These are phyloP conservation scores for Xerus inauris DNA, from an alignment of 2,113 vertebrate genomes.

Conservation along the genomic window DNA sequence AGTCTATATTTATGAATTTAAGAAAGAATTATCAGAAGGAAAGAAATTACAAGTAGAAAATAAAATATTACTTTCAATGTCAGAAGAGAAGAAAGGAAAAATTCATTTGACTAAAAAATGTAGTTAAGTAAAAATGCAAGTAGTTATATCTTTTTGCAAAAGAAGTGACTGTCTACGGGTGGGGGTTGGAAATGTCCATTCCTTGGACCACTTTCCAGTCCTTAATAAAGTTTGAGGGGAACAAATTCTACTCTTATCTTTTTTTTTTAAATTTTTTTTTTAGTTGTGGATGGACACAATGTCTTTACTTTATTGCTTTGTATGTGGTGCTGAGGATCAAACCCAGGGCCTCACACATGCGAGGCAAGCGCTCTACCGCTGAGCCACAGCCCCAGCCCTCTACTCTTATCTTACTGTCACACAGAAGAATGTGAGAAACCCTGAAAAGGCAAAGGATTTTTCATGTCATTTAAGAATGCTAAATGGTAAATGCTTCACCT, in stretches of 20 bases:
- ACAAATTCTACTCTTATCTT: neutral
- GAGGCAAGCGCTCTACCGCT: no score
- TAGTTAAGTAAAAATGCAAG: neutral
- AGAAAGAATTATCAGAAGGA: neutral
- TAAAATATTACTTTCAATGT: constrained; percentile 10
- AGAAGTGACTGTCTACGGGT: neutral
- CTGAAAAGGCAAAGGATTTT: neutral
- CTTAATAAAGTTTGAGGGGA: neutral
- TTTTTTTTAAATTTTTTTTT: no score
- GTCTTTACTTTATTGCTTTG: no score
- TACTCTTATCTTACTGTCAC: neutral
- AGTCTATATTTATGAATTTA: neutral
- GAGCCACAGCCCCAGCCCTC: no score
- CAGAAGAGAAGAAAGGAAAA: neutral
- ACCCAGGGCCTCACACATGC: no score
- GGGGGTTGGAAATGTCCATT: neutral
- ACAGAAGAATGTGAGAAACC: neutral
- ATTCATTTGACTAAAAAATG: neutral
- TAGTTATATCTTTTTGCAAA: neutral
- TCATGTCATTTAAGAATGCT: neutral
- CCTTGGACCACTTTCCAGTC: neutral
- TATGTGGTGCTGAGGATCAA: no score
- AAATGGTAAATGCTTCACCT: neutral
- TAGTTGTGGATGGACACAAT: no score
- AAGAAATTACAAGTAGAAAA: neutral